phyloP scores from a whole-genome alignment of 2,797 vertebrate species.

The Dipus sagitta region DNA sequence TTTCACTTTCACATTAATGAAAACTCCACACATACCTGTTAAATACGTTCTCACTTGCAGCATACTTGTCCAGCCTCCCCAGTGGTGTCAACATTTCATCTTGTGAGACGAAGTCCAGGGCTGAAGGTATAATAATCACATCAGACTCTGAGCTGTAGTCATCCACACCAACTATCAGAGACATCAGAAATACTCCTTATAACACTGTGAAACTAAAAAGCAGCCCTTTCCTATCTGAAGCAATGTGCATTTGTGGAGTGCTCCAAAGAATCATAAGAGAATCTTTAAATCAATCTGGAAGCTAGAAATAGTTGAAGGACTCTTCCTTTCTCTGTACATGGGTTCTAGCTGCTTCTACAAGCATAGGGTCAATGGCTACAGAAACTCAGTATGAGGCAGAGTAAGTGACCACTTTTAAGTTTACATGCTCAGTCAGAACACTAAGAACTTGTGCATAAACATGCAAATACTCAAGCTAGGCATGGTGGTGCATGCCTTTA shows the following conservation, averaged over 20 bases:
- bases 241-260: conserved; percentile 27
- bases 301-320: background rate
- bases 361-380: background rate
- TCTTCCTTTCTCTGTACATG: background rate
- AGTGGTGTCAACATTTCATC: conserved; percentile 96
- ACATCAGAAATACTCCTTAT: conserved; percentile 92
- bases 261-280: background rate
- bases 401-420: background rate
- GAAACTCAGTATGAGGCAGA: background rate
- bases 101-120: conserved; percentile 96
- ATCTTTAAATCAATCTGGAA: background rate
- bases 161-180: conserved; percentile 95
- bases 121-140: conserved; percentile 95
- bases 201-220: conserved; percentile 84
- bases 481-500: too few species aligned
- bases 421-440: background rate
- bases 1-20: background rate
- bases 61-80: conserved; percentile 95
- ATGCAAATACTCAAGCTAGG: conserved; percentile 4
- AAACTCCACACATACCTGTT: conserved; percentile 90
- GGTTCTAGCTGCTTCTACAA: background rate
- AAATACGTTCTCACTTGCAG: conserved; percentile 95
- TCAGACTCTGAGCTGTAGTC: conserved; percentile 96
- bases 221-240: conserved; percentile 73
- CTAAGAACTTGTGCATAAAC: background rate